Conservation (phyloP, 2,888 invertebrate genomes). For the Abrostola triplasia region DNA sequence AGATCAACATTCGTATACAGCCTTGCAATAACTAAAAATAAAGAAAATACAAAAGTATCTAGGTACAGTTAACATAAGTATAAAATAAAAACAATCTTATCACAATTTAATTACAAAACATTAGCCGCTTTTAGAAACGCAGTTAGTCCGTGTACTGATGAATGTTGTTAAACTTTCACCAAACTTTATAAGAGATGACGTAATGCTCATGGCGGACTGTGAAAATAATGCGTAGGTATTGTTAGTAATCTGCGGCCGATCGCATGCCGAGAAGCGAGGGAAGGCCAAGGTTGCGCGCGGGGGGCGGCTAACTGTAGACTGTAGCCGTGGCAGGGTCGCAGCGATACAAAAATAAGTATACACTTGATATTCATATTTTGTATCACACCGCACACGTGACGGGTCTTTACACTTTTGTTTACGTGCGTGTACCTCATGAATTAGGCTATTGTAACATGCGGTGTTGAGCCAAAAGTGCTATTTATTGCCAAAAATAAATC, state of each 20-base stretch:
- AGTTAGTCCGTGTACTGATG: neutral
- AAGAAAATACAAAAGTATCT: neutral
- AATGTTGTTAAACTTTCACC: slow-evolving; percentile 44
- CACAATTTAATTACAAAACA: neutral
- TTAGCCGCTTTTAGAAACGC: neutral
- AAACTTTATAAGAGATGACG: slow-evolving; percentile 41
- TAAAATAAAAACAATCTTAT: neutral
- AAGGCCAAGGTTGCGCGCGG: slow-evolving; percentile 74
- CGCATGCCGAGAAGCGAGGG: slow-evolving; percentile 55
- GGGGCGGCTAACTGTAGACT: slow-evolving; percentile 56
- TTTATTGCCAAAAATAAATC: too few relatives aligned
- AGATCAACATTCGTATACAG: slow-evolving; percentile 25
- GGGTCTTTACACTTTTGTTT: neutral
- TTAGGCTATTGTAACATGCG: too few relatives aligned
- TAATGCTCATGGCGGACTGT: slow-evolving; percentile 42
- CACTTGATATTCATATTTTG: slow-evolving; percentile 25
- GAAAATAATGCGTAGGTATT: slow-evolving; percentile 48
- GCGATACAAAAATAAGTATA: slow-evolving; percentile 37
- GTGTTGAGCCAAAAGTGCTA: too few relatives aligned
- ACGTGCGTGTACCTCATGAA: neutral
- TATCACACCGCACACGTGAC: neutral
- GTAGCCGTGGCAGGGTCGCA: slow-evolving; percentile 39
- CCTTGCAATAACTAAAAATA: slow-evolving; percentile 17
- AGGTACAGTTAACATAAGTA: neutral
- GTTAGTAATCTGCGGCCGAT: slow-evolving; percentile 54